These are phyloP conservation scores for Axis porcinus DNA, from an alignment of 2,113 vertebrate species.

Conservation along the genomic window DNA sequence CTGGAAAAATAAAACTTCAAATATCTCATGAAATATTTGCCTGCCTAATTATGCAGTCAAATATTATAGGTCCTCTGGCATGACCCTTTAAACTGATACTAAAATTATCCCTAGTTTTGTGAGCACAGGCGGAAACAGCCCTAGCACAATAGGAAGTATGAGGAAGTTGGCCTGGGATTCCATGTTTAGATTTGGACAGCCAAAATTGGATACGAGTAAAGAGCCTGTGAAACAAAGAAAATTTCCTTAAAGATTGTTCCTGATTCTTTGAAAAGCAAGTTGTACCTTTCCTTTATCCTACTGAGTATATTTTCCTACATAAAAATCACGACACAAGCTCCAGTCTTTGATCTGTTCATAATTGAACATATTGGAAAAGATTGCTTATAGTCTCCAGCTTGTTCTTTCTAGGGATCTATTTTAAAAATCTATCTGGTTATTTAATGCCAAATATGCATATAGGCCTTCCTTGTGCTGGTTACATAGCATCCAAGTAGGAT, in stretches of 20 bases:
- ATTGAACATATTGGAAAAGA: constrained; percentile 5
- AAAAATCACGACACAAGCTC: background rate
- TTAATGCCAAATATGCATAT: constrained; percentile 14
- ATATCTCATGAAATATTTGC: background rate
- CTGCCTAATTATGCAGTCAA: background rate
- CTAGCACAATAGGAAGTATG: background rate
- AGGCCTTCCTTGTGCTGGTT: background rate
- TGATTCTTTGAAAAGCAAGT: background rate
- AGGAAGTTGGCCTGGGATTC: background rate
- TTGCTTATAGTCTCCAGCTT: background rate
- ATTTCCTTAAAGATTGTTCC: background rate
- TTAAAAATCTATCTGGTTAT: constrained; percentile 38
- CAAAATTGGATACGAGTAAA: background rate
- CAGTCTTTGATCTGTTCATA: background rate
- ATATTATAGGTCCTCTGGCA: background rate
- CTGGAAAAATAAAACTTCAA: background rate
- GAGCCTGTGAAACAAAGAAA: background rate
- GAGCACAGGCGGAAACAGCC: background rate
- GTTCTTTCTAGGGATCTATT: constrained; percentile 50
- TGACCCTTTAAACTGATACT: background rate
- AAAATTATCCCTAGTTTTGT: background rate
- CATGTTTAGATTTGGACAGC: background rate
- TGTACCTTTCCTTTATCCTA: background rate
- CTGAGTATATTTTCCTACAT: background rate
- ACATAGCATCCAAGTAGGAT: background rate